Evolutionary conservation across 2,113 vertebrate species (phyloP), one percentile per base, ranked within the genome.

Genomic region (Propithecus coquereli): DNA sequence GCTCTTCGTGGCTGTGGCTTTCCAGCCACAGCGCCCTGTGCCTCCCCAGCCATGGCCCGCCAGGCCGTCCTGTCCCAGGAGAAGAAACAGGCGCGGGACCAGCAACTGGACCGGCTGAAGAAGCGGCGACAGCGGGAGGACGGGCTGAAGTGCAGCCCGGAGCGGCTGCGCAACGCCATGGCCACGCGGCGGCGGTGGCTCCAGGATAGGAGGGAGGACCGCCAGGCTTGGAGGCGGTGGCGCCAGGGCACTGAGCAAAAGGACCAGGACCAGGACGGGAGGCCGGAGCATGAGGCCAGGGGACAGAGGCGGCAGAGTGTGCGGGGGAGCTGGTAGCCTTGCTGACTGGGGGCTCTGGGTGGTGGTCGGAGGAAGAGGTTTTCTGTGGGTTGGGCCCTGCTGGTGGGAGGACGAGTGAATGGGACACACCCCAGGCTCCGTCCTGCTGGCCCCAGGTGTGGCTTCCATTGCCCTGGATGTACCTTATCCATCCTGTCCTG

Each of bases 71-170:
- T 90, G 54, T 77, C 94, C 47, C 76, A 0, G 8, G 92, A 90
- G 61, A 89, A 95, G 90, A 95, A 71, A 71, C 92, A 27, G 77
- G 92, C 59, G 0, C 1, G 57, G 61, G 59, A 80, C 1, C 22
- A 13, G 43, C 83, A 89, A 16, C 13, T 34, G 27, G 65, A 93
- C 61, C n/a, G 13, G 18, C 50, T 61, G 47, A 97, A 79, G 92
- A 96, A 85, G 85, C 18, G 17, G 40, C 2, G 50, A 40, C 0
- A 8, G 47, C 22, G n/a, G 90, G 94, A 91, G 50, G 94, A 89
- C 0, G 2, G 85, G 71, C 66, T 8, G 25, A 50, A 32, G 65
- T 22, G 17, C 23, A 34, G 86, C 59, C 79, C 92, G 73, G 94
- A 97, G 82, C 10, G 90, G 65, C 86, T 73, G 74, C 32, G 16